Evolutionary conservation across 2,113 vertebrate genomes (phyloP).

Genomic region (Eleginops maclovinus): DNA sequence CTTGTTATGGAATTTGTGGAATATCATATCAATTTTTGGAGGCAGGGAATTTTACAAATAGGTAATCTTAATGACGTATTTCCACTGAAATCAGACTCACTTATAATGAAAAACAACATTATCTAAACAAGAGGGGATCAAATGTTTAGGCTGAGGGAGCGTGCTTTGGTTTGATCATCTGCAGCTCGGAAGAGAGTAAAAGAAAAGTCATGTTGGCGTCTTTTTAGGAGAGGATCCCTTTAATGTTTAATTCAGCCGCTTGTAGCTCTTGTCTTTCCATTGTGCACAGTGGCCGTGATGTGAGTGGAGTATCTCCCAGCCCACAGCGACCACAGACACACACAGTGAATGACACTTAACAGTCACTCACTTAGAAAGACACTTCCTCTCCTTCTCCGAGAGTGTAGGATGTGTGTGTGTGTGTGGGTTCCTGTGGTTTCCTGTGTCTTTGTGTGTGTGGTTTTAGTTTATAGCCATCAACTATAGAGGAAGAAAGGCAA

Average conservation of each 20-base stretch:
- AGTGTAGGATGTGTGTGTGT: conserved; percentile 8
- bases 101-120: conserved; percentile 4
- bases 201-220: conserved; percentile 47
- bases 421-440: conserved; percentile 48
- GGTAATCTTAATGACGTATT: conserved; percentile 35
- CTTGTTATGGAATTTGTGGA: conserved; percentile 57
- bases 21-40: conserved; percentile 38
- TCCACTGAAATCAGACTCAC: conserved; percentile 6
- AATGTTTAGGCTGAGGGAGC: conserved; percentile 1
- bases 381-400: conserved; percentile 36
- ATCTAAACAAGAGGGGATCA: conserved; percentile 25
- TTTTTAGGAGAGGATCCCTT: conserved; percentile 46
- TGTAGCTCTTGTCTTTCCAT: conserved; percentile 36
- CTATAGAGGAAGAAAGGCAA: conserved; percentile 32
- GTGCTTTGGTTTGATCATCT: conserved; percentile 46
- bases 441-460: conserved; percentile 49
- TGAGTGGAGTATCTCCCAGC: background rate
- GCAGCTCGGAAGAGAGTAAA: conserved; percentile 30
- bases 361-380: conserved; percentile 47
- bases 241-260: conserved; percentile 63
- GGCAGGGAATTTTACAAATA: conserved; percentile 49
- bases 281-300: conserved; percentile 7
- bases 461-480: conserved; percentile 45
- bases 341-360: conserved; percentile 59
- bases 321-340: conserved; percentile 38